Conservation (phyloP, 2,888 invertebrate genomes). For the Allophyes oxyacanthae region DNA sequence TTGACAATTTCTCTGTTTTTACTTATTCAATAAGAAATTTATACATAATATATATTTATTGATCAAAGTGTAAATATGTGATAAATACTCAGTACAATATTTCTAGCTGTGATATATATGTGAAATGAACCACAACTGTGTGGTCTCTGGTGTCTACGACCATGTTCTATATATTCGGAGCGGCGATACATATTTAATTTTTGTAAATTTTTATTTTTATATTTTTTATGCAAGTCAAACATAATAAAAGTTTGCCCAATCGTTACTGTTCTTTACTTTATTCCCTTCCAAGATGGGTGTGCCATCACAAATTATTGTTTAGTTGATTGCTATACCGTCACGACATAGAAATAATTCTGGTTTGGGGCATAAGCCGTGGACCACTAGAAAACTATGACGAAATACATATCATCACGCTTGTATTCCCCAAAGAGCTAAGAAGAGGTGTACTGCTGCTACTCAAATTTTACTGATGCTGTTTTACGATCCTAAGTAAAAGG, state of each 20-base stretch:
- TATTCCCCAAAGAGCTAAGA: too few species aligned
- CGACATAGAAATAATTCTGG: too few species aligned
- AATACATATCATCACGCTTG: too few species aligned
- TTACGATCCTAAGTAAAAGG: too few species aligned
- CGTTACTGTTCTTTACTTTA: constrained; percentile 11
- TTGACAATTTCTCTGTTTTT: neutral
- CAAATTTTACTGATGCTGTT: too few species aligned
- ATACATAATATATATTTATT: too few species aligned
- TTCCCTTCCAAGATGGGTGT: neutral
- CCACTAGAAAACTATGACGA: too few species aligned
- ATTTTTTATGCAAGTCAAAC: constrained; percentile 39
- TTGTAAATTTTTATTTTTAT: constrained; percentile 30
- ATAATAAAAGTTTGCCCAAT: constrained; percentile 62
- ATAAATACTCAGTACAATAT: constrained; percentile 65
- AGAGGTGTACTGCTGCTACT: too few species aligned
- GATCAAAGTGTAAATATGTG: constrained; percentile 33
- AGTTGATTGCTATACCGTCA: too few species aligned
- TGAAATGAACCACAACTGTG: constrained; percentile 2
- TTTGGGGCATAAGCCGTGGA: too few species aligned
- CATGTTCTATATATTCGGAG: neutral
- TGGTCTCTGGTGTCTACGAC: neutral
- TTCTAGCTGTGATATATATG: constrained; percentile 66
- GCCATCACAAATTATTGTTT: too few species aligned
- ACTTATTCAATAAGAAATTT: constrained; percentile 7
- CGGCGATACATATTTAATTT: constrained; percentile 12